phyloP scores from a whole-genome alignment of 2,888 invertebrate species.

The Lordiphosa fenestrarum region DNA sequence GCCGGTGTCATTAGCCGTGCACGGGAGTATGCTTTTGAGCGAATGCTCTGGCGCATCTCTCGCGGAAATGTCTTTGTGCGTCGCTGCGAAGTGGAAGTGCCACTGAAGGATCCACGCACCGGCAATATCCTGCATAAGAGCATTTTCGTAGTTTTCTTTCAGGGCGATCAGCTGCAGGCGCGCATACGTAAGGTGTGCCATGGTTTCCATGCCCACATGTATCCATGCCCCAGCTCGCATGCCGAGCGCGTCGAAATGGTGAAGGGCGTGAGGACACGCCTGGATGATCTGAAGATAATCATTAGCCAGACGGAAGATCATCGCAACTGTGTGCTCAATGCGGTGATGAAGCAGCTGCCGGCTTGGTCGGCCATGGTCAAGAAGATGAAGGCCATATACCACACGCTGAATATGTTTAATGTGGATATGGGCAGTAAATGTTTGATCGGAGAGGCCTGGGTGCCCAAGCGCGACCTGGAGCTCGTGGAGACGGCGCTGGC shows the following conservation, averaged over 20 bases:
- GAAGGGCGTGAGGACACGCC: slow-evolving; percentile 88
- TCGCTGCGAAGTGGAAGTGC: slow-evolving; percentile 87
- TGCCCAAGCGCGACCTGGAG: slow-evolving; percentile 86
- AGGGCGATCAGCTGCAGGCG: slow-evolving; percentile 91
- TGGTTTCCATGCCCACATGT: slow-evolving; percentile 91
- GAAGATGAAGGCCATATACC: slow-evolving; percentile 95
- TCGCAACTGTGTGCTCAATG: slow-evolving; percentile 88
- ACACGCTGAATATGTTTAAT: slow-evolving; percentile 94
- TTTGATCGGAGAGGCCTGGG: slow-evolving; percentile 94
- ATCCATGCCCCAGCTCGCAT: slow-evolving; percentile 91
- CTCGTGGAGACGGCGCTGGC: slow-evolving; percentile 89
- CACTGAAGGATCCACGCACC: slow-evolving; percentile 88
- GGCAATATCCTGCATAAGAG: slow-evolving; percentile 86
- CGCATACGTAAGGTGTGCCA: slow-evolving; percentile 92
- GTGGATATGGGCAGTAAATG: slow-evolving; percentile 94
- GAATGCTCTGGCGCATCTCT: slow-evolving; percentile 93
- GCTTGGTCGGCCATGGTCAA: slow-evolving; percentile 90
- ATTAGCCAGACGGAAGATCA: slow-evolving; percentile 91
- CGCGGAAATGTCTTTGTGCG: slow-evolving; percentile 91
- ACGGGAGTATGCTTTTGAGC: slow-evolving; percentile 89
- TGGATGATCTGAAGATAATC: slow-evolving; percentile 89
- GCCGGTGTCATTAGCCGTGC: slow-evolving; percentile 92
- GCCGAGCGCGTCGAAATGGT: slow-evolving; percentile 90
- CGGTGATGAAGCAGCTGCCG: slow-evolving; percentile 90
- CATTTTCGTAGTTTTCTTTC: slow-evolving; percentile 89